Conservation (phyloP, 2,797 vertebrate species). For the Rachycentron canadum region DNA sequence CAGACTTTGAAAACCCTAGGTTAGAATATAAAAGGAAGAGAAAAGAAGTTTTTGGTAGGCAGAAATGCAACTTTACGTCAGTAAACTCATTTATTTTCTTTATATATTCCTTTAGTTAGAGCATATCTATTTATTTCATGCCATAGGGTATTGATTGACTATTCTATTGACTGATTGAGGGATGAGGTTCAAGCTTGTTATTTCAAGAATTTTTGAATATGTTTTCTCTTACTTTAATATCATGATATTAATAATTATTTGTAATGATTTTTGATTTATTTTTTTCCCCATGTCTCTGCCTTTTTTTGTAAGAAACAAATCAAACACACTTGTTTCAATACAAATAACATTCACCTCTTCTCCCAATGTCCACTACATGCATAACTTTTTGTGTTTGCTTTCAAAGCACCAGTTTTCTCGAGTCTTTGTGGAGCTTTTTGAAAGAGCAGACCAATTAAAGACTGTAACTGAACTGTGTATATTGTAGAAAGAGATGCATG, state of each 20-base stretch:
- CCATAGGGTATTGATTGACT: constrained; percentile 1
- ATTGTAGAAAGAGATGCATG: constrained; percentile 81
- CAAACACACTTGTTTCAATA: background rate
- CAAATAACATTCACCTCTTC: background rate
- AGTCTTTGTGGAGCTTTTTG: constrained; percentile 56
- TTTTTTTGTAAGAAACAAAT: background rate
- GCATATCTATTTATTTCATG: background rate
- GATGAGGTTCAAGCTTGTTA: background rate
- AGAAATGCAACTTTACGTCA: background rate
- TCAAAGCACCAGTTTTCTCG: constrained; percentile 18
- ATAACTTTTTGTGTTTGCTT: constrained; percentile 31
- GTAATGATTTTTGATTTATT: background rate
- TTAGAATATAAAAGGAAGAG: background rate
- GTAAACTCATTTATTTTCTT: constrained; percentile 4
- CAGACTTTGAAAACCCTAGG: background rate
- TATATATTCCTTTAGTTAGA: background rate
- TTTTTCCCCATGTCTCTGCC: background rate
- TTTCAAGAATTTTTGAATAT: background rate
- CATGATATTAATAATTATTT: background rate
- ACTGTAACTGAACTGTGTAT: constrained; percentile 69
- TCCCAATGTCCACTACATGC: background rate
- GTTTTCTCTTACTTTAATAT: constrained; percentile 1
- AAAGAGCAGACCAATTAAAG: constrained; percentile 43
- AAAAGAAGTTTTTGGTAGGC: background rate
- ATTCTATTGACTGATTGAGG: background rate